Percentiles rank a stretch among this genome's conserved stretches.
These are phyloP conservation scores for Villa cingulata DNA, from an alignment of 2,888 invertebrate genomes.

Conservation along the genomic window DNA sequence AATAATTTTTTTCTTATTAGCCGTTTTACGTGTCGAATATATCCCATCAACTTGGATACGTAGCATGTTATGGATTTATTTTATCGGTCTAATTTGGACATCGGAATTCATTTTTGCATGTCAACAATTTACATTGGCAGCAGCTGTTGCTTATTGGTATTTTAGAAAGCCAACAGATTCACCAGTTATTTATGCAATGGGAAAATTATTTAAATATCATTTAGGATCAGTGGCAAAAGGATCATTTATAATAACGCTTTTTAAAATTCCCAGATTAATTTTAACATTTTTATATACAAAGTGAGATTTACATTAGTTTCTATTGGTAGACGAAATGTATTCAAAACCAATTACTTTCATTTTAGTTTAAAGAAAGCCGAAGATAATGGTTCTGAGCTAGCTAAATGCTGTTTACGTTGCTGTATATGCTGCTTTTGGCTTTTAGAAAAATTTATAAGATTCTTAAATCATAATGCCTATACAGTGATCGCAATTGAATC, in stretches of 20 bases:
- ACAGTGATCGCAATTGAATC: conserved; percentile 88
- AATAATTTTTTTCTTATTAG: conserved; percentile 30
- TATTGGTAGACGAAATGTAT: too few species aligned
- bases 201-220: conserved; percentile 73
- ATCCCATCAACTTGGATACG: conserved; percentile 65
- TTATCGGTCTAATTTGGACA: conserved; percentile 82
- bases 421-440: conserved; percentile 86
- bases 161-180: conserved; percentile 63
- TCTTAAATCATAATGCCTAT: conserved; percentile 88
- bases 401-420: conserved; percentile 59
- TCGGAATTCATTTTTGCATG: conserved; percentile 90
- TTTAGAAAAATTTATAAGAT: conserved; percentile 81
- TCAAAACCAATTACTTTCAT: conserved; percentile 10
- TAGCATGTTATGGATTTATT: conserved; percentile 90
- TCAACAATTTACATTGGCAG: conserved; percentile 87
- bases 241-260: conserved; percentile 80
- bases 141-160: conserved; percentile 89
- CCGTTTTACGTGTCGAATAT: conserved; percentile 55
- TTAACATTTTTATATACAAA: conserved; percentile 80
- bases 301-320: conserved; percentile 41
- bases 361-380: conserved; percentile 50
- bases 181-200: conserved; percentile 43
- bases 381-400: conserved; percentile 60
- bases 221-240: conserved; percentile 92
- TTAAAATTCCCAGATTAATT: conserved; percentile 80